Evolutionary conservation across 2,888 invertebrate genomes (phyloP).

Genomic region (Agapostemon virescens): DNA sequence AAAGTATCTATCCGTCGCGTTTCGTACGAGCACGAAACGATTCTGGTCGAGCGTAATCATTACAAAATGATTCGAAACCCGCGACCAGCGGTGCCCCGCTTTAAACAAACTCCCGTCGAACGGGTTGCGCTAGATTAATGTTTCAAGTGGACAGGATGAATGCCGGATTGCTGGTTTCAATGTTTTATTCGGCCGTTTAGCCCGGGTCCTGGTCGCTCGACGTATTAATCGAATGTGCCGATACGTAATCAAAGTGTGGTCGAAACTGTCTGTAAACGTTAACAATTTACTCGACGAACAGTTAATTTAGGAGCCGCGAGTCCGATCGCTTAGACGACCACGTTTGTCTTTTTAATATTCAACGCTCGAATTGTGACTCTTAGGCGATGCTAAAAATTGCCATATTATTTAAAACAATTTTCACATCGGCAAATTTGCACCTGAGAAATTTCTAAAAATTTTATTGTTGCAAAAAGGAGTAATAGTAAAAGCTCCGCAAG

Average conservation of each 20-base stretch:
- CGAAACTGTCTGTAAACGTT: slow-evolving; percentile 38
- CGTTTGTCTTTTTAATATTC: no score
- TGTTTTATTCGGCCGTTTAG: slow-evolving; percentile 38
- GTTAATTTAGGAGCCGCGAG: slow-evolving; percentile 53
- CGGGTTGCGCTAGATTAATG: slow-evolving; percentile 3
- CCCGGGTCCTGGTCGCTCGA: background rate
- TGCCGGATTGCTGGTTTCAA: slow-evolving; percentile 13
- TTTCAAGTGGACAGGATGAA: background rate
- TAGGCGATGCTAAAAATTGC: no score
- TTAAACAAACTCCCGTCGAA: background rate
- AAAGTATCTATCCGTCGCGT: no score
- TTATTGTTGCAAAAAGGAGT: no score
- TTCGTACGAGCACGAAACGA: no score
- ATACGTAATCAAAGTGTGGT: slow-evolving; percentile 47
- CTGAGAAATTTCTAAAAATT: no score
- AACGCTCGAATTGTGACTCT: no score
- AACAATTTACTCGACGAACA: slow-evolving; percentile 65
- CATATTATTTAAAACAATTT: no score
- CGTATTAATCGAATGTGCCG: slow-evolving; percentile 47
- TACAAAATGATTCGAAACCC: background rate
- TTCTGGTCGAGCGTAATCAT: background rate
- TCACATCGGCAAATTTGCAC: no score
- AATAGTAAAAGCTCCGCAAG: no score
- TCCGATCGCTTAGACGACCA: slow-evolving; percentile 20
- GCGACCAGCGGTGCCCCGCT: background rate